Conservation (phyloP, 2,797 vertebrate species). For the Cheirogaleus major region DNA sequence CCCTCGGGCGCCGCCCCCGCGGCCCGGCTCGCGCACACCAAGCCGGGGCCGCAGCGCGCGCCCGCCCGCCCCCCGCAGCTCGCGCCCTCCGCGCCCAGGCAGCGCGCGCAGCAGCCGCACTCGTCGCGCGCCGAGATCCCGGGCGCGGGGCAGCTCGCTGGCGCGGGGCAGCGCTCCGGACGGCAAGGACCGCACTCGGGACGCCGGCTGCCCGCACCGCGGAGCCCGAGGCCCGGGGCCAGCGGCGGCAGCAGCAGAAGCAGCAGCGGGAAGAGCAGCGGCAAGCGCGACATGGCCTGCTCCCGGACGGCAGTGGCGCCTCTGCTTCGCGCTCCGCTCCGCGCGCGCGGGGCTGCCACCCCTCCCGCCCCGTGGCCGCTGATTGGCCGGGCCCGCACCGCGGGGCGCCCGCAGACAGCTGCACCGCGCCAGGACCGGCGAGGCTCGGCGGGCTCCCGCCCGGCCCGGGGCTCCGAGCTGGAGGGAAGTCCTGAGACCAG, state of each 20-base stretch:
- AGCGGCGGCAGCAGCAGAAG: conserved; percentile 40
- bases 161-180: conserved; percentile 64
- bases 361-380: conserved; percentile 68
- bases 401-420: conserved; percentile 54
- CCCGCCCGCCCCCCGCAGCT: conserved; percentile 78
- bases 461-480: rapidly evolving
- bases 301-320: not conserved
- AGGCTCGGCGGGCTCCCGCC: not conserved
- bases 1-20: conserved; percentile 75
- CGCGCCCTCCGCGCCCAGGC: conserved; percentile 82
- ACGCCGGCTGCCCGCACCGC: not conserved
- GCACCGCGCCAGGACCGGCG: rapidly evolving
- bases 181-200: conserved; percentile 76
- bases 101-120: conserved; percentile 83
- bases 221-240: not conserved
- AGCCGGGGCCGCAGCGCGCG: conserved; percentile 81
- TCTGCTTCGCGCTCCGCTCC: conserved; percentile 32
- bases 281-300: not conserved
- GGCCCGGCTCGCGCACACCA: conserved; percentile 82
- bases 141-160: conserved; percentile 73
- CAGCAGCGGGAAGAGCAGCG: not conserved
- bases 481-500: not conserved
- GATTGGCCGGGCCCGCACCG: conserved; percentile 74
- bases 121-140: conserved; percentile 78
- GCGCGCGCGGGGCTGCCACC: not conserved